Conservation (phyloP, 30 jellyfish, hydroid and myxozoan genomes). For the Sanderia malayensis region DNA sequence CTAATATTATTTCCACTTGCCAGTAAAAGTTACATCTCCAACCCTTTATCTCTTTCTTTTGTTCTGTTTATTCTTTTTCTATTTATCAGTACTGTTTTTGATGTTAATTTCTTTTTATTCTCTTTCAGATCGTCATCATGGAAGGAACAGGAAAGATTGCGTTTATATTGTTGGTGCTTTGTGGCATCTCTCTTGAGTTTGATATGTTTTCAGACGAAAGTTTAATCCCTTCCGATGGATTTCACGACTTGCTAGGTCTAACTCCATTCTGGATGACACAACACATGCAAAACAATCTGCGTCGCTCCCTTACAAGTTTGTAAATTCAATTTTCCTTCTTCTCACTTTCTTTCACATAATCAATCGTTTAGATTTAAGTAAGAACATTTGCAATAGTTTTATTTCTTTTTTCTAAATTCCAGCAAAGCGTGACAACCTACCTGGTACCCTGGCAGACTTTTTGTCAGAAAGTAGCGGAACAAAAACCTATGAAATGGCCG, state of each 20-base stretch:
- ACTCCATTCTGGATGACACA: constrained; percentile 52
- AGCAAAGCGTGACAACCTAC: constrained; percentile 35
- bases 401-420: background rate
- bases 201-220: constrained; percentile 32
- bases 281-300: constrained; percentile 9
- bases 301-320: constrained; percentile 46
- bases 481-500: constrained; percentile 30
- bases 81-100: too few species aligned
- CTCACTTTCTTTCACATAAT: background rate
- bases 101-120: too few species aligned
- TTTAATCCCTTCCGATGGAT: constrained; percentile 54
- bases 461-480: constrained; percentile 14
- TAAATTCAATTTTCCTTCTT: background rate
- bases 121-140: constrained; percentile 2
- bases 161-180: background rate
- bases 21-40: too few species aligned
- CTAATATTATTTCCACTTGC: too few species aligned
- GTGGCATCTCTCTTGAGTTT: constrained; percentile 6
- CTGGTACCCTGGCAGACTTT: constrained; percentile 17
- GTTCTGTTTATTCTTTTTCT: too few species aligned
- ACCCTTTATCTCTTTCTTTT: too few species aligned
- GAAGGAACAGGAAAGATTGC: background rate
- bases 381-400: too few species aligned
- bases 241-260: constrained; percentile 70
- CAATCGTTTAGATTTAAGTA: too few species aligned